A percentile compares a stretch with the other conserved stretches of the same genome.
These are phyloP conservation scores for Schizopygopsis pylzovi DNA, from an alignment of 2,797 vertebrate species.

Conservation along the genomic window DNA sequence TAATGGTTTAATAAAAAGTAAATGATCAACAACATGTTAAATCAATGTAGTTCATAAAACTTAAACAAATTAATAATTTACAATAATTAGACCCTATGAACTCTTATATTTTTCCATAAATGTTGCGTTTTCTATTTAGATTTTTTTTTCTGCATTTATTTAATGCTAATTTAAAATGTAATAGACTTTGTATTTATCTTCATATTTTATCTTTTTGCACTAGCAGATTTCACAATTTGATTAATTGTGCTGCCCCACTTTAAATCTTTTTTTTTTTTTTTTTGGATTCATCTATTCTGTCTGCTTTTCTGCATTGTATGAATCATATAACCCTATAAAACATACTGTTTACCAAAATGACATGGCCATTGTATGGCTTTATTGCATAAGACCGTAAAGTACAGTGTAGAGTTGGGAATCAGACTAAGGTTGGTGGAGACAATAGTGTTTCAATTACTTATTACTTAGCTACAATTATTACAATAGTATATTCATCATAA, in stretches of 20 bases:
- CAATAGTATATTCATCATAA: background rate
- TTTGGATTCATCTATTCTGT: no score
- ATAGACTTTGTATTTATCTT: no score
- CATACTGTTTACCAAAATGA: background rate
- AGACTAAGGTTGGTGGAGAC: no score
- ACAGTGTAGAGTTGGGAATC: background rate
- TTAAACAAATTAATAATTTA: background rate
- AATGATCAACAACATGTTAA: background rate
- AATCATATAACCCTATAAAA: background rate
- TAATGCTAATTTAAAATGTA: no score
- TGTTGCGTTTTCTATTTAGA: no score
- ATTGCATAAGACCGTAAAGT: background rate
- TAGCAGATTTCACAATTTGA: no score
- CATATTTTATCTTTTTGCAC: background rate
- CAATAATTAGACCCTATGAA: no score
- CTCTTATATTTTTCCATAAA: no score
- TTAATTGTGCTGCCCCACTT: no score
- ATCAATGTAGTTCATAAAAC: background rate
- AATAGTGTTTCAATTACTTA: background rate
- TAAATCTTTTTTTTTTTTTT: background rate
- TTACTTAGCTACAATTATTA: background rate
- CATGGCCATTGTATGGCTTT: background rate
- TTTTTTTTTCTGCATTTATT: no score
- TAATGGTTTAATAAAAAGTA: background rate
- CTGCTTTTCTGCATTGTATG: no score